A percentile compares a stretch with the other conserved stretches of the same genome.
Conservation (phyloP, 2,888 invertebrate species). For the Morpho deidamia region DNA sequence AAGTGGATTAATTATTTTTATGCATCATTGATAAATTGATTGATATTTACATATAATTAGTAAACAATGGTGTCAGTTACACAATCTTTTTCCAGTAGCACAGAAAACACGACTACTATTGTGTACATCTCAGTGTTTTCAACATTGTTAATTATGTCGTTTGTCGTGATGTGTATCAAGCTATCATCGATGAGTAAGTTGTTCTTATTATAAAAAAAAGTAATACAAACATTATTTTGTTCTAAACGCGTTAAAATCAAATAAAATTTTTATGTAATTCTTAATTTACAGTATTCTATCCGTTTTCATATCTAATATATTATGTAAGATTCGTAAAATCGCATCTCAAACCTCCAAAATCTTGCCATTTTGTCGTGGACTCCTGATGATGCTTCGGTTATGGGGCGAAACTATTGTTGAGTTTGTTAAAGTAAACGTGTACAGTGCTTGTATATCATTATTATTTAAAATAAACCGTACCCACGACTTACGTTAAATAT, state of each 20-base stretch:
- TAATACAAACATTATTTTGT: not conserved
- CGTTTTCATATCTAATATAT: no score
- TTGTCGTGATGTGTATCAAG: conserved; percentile 50
- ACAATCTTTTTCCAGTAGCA: not conserved
- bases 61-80: not conserved
- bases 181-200: conserved; percentile 40
- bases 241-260: not conserved
- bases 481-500: no score
- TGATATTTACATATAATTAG: not conserved
- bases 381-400: no score
- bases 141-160: conserved; percentile 43
- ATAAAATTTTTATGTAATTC: not conserved
- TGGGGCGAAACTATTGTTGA: no score
- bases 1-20: no score
- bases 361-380: no score
- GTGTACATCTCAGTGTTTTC: conserved; percentile 32
- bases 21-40: not conserved
- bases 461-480: no score
- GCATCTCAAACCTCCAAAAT: no score
- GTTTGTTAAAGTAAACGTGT: no score
- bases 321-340: no score
- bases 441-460: no score
- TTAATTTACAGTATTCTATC: not conserved
- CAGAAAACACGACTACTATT: conserved; percentile 19
- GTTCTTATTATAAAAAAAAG: no score